These are phyloP conservation scores for Chroicocephalus ridibundus DNA, from an alignment of 2,113 vertebrate species.

Conservation along the genomic window DNA sequence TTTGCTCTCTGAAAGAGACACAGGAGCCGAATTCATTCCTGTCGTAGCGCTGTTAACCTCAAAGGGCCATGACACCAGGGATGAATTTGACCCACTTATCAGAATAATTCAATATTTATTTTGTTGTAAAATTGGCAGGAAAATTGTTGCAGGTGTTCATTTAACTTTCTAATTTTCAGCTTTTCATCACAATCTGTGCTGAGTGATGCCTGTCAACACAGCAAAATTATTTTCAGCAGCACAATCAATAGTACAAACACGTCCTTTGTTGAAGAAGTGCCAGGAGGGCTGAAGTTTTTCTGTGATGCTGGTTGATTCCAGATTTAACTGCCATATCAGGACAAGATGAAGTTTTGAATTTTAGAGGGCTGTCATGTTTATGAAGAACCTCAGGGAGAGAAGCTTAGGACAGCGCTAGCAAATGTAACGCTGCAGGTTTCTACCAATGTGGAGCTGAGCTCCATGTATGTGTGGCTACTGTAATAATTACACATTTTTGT, in stretches of 20 bases:
- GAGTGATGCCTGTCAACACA: slow-evolving; percentile 71
- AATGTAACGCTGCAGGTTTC: not conserved
- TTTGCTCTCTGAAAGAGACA: slow-evolving; percentile 12
- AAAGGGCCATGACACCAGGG: slow-evolving; percentile 23
- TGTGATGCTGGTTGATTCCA: slow-evolving; percentile 21
- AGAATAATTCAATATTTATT: slow-evolving; percentile 63
- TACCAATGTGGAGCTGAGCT: not conserved
- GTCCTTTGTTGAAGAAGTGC: slow-evolving; percentile 65
- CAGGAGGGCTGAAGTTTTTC: slow-evolving; percentile 28
- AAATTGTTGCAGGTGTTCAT: slow-evolving; percentile 67
- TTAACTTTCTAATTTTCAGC: slow-evolving; percentile 61
- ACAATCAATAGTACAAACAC: slow-evolving; percentile 56
- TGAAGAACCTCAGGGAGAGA: not conserved
- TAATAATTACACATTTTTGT: not conserved
- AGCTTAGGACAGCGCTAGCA: not conserved
- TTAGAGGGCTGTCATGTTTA: not conserved
- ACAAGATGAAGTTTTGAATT: not conserved
- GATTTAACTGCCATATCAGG: not conserved
- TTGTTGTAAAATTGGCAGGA: slow-evolving; percentile 58
- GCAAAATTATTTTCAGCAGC: slow-evolving; percentile 65
- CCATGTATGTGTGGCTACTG: not conserved
- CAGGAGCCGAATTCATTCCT: slow-evolving; percentile 21
- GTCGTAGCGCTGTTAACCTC: not conserved
- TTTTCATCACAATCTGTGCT: slow-evolving; percentile 57
- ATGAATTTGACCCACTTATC: slow-evolving; percentile 62